Percentiles rank a stretch among this genome's conserved stretches.
These are phyloP conservation scores for Altica lythri DNA, from an alignment of 2,888 invertebrate species.

Conservation along the genomic window DNA sequence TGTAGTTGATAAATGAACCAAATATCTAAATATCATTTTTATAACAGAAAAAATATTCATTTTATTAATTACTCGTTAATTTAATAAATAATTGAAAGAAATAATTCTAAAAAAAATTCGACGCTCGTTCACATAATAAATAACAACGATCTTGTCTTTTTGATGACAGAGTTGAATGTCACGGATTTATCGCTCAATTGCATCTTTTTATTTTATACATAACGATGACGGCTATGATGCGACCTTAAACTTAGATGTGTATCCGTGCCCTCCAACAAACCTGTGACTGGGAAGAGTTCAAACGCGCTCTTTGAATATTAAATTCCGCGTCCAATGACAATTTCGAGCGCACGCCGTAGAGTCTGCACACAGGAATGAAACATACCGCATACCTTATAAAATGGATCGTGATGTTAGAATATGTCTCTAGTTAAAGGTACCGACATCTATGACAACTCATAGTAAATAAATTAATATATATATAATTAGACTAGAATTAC, in stretches of 20 bases:
- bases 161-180: slow-evolving; percentile 1
- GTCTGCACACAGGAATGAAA: not conserved
- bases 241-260: slow-evolving; percentile 17
- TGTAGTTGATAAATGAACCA: no score
- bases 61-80: no score
- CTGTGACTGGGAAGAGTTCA: slow-evolving; percentile 14
- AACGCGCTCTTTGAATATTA: slow-evolving; percentile 19
- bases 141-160: no score
- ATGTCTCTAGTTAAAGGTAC: not conserved
- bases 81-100: no score
- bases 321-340: slow-evolving; percentile 17
- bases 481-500: not conserved
- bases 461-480: not conserved
- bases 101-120: no score
- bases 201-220: slow-evolving; percentile 16
- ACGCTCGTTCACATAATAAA: no score
- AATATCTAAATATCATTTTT: no score
- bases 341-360: slow-evolving; percentile 9
- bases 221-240: slow-evolving; percentile 12
- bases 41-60: no score
- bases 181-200: slow-evolving; percentile 20
- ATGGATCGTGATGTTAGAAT: no score
- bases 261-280: not conserved
- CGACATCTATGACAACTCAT: not conserved
- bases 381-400: not conserved